Conservation (phyloP, 2,888 invertebrate species). For the Oscheius sp. region DNA sequence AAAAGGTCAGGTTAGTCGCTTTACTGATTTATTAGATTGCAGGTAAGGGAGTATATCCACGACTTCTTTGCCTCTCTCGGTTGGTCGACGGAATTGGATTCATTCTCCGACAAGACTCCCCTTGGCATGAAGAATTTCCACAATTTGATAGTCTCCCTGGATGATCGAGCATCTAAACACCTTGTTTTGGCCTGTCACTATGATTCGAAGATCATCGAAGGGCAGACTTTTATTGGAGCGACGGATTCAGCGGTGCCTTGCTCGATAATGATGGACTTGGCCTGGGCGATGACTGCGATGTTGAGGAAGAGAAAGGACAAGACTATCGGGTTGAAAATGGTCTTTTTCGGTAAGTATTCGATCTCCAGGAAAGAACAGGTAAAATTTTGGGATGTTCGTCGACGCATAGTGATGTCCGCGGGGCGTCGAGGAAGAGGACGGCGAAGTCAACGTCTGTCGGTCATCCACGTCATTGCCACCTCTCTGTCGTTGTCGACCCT, state of each 20-base stretch:
- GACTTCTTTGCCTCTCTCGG: neutral
- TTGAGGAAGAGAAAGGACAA: slow-evolving; percentile 48
- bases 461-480: no score
- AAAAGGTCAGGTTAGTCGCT: slow-evolving; percentile 55
- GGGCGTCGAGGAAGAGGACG: no score
- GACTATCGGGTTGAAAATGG: slow-evolving; percentile 80
- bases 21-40: slow-evolving; percentile 54
- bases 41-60: neutral
- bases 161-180: slow-evolving; percentile 64
- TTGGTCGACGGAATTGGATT: slow-evolving; percentile 19
- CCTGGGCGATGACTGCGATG: slow-evolving; percentile 61
- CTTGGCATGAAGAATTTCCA: slow-evolving; percentile 60
- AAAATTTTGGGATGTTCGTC: no score
- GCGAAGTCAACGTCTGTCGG: no score
- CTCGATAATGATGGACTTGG: slow-evolving; percentile 70
- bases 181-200: slow-evolving; percentile 72
- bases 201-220: slow-evolving; percentile 68
- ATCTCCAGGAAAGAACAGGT: no score
- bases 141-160: slow-evolving; percentile 70
- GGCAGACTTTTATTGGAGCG: slow-evolving; percentile 73
- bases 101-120: slow-evolving; percentile 53
- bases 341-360: no score
- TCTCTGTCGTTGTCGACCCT: no score
- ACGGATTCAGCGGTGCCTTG: slow-evolving; percentile 74
- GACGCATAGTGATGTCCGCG: no score